Conservation (phyloP, 2,113 vertebrate genomes). For the Siniperca chuatsi region DNA sequence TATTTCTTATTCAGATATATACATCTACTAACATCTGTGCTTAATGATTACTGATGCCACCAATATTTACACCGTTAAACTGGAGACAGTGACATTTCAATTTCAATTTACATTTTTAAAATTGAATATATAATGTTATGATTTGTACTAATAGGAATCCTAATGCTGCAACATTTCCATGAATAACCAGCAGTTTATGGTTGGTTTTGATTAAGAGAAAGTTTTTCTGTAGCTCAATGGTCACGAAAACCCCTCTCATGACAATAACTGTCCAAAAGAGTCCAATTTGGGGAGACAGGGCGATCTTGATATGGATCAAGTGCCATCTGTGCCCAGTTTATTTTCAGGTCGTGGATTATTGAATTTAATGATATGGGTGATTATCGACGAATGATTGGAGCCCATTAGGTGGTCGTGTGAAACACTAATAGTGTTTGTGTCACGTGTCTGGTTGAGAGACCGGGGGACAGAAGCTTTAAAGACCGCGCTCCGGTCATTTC, state of each 20-base stretch:
- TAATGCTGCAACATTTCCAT: neutral
- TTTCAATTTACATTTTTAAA: neutral
- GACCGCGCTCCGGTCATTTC: conserved; percentile 68
- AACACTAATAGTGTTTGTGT: conserved; percentile 80
- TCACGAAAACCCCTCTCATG: neutral
- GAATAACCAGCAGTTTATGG: neutral
- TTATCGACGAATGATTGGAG: conserved; percentile 78
- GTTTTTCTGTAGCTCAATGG: conserved; percentile 14
- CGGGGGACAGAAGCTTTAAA: conserved; percentile 74
- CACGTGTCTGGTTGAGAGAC: conserved; percentile 78
- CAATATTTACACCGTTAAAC: neutral
- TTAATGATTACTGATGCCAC: too few species aligned
- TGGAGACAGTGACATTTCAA: neutral
- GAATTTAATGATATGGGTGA: conserved; percentile 83
- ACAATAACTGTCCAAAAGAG: conserved; percentile 29
- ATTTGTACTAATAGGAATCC: neutral
- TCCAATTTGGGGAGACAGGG: conserved; percentile 50
- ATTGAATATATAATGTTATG: neutral
- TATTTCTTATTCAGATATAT: neutral
- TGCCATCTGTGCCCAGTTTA: conserved; percentile 86
- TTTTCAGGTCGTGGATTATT: conserved; percentile 72
- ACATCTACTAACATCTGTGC: neutral
- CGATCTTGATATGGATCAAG: conserved; percentile 68
- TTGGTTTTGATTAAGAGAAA: conserved; percentile 30
- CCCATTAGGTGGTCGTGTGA: conserved; percentile 80